Base-by-base conservation (phyloP, 2,113 vertebrate species). In the Speoplatyrhinus poulsoni region DNA sequence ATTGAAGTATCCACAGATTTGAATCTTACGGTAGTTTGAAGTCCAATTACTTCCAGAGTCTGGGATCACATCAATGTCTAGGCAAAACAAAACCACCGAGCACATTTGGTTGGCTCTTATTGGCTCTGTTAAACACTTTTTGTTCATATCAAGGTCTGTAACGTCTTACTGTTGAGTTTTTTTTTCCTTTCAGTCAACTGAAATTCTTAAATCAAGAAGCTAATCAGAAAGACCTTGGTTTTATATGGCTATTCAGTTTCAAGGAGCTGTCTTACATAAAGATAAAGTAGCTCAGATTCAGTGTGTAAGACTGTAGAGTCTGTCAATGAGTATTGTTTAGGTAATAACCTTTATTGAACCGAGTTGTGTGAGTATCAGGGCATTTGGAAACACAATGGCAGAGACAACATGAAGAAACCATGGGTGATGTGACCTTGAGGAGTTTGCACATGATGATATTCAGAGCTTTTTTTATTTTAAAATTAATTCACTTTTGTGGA, bases 41-140 rank as follows among this genome's bases (percentile, higher is more conserved):
- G 17, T 54, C 48, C 54, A 68, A 79, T 75, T 46, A 56, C 70
- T 73, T 59, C 52, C 11, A 53, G 50, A 36, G 12, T 60, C 8
- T 69, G 41, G 48, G 57, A 61, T 66, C 33, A 46, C 16, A 46
- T 48, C 17, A 49, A 53, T 16, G 36, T 41, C 36, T 41, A 47
- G 58, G 50, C n/a, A 75, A 65, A 75, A 48, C 47, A 59, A 74
- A 81, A 52, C 49, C 65, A 46, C 46, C 48, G 53, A 12, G n/a
- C 65, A 12, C 17, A 72, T 67, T 60, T 65, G 36, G 11, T 58
- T 58, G 4, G 19, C 10, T 13, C n/a, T 62, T 54, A 16, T 41
- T 54, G 52, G n/a, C 52, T n/a, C 52, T n/a, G 3, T 52, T 4
- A 9, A 12, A 12, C 49, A 12, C 3, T 52, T 11, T 12, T 12